Evolutionary conservation across 2,888 invertebrate genomes (phyloP), one percentile per base, ranked within the genome.

Genomic region (Nymphalis urticae): DNA sequence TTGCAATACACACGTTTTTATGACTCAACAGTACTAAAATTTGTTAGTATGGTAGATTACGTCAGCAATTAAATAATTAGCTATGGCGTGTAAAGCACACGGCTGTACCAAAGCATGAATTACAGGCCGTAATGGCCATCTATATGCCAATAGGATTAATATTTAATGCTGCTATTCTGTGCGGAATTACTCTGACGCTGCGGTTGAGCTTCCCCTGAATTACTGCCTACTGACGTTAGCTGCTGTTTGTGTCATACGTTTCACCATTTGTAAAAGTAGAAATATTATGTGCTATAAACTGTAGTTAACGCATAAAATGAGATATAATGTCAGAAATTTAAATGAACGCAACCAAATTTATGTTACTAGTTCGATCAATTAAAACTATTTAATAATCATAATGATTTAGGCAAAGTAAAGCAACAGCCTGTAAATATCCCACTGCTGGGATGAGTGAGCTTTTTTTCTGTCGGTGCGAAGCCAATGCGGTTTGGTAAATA

Each of bases 141-240:
- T 88, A 87, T 88, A 87, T 86, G 87, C 86, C 88, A 87, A 89
- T 89, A 85, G 87, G 82, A 88, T 91, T 89, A 88, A 87, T 90
- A 90, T 89, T 90, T 88, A 90, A 90, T 86, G 86, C 85, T 82
- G 82, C 86, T 85, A 86, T 88, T 87, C 87, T 85, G 87, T 77
- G 75, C 82, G 80, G 80, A 88, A 91, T 90, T 88, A 88, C 88
- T 84, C 79, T 83, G 79, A 82, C 86, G 84, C 87, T 87, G 87
- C 83, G 84, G 85, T 84, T 83, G 84, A 86, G 85, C 86, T 85
- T 85, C 82, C 80, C 80, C 85, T 88, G 85, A 89, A 89, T 89
- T 88, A 89, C 86, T 85, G 84, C 85, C 78, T 82, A 80, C 81
- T 83, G 81, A 86, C 86, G 86, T 86, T 75, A 74, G 75, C 72